phyloP scores from a whole-genome alignment of 1,140 invertebrate genomes.

The Propsilocerus akamusi region DNA sequence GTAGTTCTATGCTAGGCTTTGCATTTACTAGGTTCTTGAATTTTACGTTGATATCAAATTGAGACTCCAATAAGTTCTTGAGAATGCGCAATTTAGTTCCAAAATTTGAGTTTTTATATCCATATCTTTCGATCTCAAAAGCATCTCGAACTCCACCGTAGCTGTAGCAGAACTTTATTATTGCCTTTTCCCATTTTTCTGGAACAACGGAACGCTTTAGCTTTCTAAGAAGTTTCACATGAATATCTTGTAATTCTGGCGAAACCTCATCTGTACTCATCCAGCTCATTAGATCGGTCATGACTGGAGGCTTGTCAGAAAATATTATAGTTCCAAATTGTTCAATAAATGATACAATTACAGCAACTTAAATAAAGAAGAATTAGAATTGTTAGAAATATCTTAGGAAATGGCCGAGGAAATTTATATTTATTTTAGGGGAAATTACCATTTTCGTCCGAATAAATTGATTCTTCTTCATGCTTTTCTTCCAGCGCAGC shows the following conservation, averaged over 20 bases:
- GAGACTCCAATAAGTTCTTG: constrained; percentile 80
- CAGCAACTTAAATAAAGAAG: background rate
- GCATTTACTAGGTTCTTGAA: constrained; percentile 87
- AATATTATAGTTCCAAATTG: background rate
- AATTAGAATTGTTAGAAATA: background rate
- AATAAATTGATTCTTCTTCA: background rate
- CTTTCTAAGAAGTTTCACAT: constrained; percentile 76
- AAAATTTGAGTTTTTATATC: constrained; percentile 80
- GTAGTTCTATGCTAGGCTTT: constrained; percentile 53
- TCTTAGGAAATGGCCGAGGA: background rate
- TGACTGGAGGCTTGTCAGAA: background rate
- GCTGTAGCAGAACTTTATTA: constrained; percentile 81
- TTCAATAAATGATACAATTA: background rate
- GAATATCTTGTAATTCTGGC: constrained; percentile 59
- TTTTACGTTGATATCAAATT: constrained; percentile 86
- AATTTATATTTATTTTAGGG: background rate
- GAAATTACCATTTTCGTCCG: background rate
- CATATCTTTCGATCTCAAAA: constrained; percentile 91
- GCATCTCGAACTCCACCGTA: constrained; percentile 74
- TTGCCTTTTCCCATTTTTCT: constrained; percentile 76
- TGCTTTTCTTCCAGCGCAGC: background rate
- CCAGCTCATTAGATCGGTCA: background rate
- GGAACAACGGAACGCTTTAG: constrained; percentile 63
- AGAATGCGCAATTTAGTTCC: constrained; percentile 74
- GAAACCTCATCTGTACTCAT: constrained; percentile 39